Conservation (phyloP, 2,113 vertebrate genomes). For the Vireo altiloquus region DNA sequence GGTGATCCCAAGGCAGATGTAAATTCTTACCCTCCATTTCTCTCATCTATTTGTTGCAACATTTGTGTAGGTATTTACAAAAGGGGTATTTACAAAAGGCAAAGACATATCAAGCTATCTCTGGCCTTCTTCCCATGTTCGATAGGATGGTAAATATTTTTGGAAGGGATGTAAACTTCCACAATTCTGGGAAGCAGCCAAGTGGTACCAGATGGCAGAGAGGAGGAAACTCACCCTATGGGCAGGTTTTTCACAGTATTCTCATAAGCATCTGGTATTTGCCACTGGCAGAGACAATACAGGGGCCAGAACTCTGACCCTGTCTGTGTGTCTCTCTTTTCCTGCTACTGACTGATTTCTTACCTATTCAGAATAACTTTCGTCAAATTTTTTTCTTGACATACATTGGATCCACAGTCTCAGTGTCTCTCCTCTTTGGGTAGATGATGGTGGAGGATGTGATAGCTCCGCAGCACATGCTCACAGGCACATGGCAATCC, state of each 20-base stretch:
- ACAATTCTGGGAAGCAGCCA: constrained; percentile 29
- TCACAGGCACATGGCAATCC: rapidly evolving
- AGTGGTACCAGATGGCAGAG: background rate
- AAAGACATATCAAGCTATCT: background rate
- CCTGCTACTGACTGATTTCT: background rate
- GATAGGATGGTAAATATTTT: constrained; percentile 36
- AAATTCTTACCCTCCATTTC: background rate
- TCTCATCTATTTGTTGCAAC: background rate
- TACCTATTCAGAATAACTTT: background rate
- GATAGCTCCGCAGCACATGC: background rate
- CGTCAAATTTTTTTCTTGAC: background rate
- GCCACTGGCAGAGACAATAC: background rate
- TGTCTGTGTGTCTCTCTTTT: background rate
- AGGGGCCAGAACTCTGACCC: background rate
- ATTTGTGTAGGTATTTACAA: background rate
- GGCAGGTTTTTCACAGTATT: constrained; percentile 17
- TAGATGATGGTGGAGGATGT: background rate
- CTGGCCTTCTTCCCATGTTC: constrained; percentile 1
- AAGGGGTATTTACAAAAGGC: background rate
- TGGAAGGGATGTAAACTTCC: constrained; percentile 28
- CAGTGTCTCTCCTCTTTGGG: background rate
- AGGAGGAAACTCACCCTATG: constrained; percentile 13
- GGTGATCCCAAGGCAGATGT: background rate
- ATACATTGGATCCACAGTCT: background rate
- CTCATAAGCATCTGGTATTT: constrained; percentile 22